Evolutionary conservation across 2,888 invertebrate species (phyloP).

Genomic region (Alitta virens): DNA sequence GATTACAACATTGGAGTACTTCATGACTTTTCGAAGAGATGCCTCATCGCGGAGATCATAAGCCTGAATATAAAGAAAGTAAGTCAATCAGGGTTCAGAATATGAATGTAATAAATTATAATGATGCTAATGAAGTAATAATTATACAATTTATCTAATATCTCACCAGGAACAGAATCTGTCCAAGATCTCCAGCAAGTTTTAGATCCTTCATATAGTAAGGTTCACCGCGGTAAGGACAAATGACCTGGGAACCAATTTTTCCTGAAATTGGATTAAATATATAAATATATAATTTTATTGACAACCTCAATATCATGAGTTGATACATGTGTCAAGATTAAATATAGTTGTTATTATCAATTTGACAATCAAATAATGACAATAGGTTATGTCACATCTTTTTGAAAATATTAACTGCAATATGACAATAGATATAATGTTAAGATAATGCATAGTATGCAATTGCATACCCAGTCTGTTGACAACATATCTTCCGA

Average conservation of each 20-base stretch:
- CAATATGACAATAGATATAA: no score
- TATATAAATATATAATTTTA: neutral
- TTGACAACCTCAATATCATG: no score
- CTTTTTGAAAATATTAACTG: no score
- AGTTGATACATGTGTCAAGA: no score
- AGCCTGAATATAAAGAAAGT: slow-evolving; percentile 62
- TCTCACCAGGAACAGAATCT: slow-evolving; percentile 72
- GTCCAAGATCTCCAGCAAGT: slow-evolving; percentile 89
- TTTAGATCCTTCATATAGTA: slow-evolving; percentile 77
- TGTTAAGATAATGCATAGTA: neutral
- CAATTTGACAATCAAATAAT: no score
- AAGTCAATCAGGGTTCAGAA: no score
- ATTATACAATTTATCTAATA: neutral
- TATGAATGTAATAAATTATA: no score
- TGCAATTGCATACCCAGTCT: slow-evolving; percentile 71
- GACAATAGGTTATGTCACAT: no score
- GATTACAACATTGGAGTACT: slow-evolving; percentile 95
- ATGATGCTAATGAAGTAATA: no score
- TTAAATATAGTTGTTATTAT: no score
- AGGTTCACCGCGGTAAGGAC: slow-evolving; percentile 87
- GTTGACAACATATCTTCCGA: slow-evolving; percentile 85
- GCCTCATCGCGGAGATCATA: slow-evolving; percentile 82
- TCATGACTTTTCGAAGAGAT: slow-evolving; percentile 73
- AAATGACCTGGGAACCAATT: slow-evolving; percentile 69
- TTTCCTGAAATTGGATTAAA: slow-evolving; percentile 39